phyloP scores from a whole-genome alignment of 2,797 vertebrate species.

The Ptychobarbus kaznakovi region DNA sequence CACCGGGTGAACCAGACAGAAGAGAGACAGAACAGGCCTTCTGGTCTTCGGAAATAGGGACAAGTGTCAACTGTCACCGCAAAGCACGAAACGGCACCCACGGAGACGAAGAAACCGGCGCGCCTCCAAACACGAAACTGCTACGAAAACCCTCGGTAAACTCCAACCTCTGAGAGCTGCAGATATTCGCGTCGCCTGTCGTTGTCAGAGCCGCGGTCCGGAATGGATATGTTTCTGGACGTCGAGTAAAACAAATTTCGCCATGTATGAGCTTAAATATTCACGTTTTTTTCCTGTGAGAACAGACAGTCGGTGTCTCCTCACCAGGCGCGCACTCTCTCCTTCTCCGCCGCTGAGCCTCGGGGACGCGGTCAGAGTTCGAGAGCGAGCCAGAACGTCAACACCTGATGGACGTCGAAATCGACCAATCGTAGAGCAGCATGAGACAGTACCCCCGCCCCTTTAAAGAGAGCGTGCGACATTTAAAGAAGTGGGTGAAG shows the following conservation, averaged over 20 bases:
- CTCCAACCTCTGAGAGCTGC: slow-evolving; percentile 29
- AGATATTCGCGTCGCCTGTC: slow-evolving; percentile 26
- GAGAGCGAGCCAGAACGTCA: slow-evolving; percentile 21
- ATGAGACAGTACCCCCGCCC: background rate
- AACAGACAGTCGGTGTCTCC: slow-evolving; percentile 52
- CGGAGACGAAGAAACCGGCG: slow-evolving; percentile 24
- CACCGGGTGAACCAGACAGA: slow-evolving; percentile 14
- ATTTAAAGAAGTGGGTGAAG: slow-evolving; percentile 49
- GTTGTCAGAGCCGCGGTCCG: slow-evolving; percentile 42
- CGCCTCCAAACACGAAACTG: slow-evolving; percentile 34
- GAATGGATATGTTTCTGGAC: slow-evolving; percentile 17
- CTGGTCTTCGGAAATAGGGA: background rate
- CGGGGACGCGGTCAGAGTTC: slow-evolving; percentile 70
- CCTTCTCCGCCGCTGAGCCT: slow-evolving; percentile 53
- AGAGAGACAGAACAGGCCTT: background rate
- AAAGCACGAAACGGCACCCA: slow-evolving; percentile 8
- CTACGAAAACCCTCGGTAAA: slow-evolving; percentile 40
- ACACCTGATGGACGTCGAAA: slow-evolving; percentile 37
- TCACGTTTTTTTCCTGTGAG: slow-evolving; percentile 15
- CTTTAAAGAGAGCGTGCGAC: slow-evolving; percentile 12
- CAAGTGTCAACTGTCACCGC: slow-evolving; percentile 19
- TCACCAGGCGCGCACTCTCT: slow-evolving; percentile 55
- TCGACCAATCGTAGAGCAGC: slow-evolving; percentile 25
- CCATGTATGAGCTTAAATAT: slow-evolving; percentile 30
- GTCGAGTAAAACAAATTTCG: slow-evolving; percentile 35